These are phyloP conservation scores for Pseudomugil tenellus DNA, from an alignment of 2,797 vertebrate species.

Conservation along the genomic window DNA sequence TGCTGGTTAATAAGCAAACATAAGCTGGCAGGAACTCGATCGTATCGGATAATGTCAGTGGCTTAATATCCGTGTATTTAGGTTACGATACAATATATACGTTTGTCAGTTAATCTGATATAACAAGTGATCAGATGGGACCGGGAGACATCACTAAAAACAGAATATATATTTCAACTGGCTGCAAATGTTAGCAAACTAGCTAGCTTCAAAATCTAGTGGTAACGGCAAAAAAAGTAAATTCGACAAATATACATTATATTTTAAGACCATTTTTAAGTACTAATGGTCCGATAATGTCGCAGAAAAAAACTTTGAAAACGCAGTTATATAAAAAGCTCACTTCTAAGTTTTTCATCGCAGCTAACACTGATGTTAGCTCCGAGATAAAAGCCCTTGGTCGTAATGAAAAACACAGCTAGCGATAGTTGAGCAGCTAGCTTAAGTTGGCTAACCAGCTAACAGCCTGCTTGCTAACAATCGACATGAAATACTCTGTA, in stretches of 20 bases:
- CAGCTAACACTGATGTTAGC: conserved; percentile 41
- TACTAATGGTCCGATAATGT: conserved; percentile 7
- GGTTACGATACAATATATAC: neutral
- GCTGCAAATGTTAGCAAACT: conserved; percentile 43
- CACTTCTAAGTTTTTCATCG: conserved; percentile 1
- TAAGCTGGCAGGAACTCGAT: conserved; percentile 1
- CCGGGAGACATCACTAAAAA: conserved; percentile 33
- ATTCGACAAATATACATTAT: conserved; percentile 17
- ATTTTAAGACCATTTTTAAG: conserved; percentile 15
- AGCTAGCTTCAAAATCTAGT: conserved; percentile 44
- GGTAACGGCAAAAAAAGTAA: conserved; percentile 37
- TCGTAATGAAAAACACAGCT: conserved; percentile 75
- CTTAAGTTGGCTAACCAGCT: conserved; percentile 55
- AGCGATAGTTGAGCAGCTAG: conserved; percentile 65
- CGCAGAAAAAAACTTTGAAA: neutral
- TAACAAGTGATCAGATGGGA: conserved; percentile 3
- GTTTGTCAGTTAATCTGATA: neutral
- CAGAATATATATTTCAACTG: conserved; percentile 3
- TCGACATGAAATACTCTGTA: conserved; percentile 46
- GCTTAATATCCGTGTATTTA: neutral
- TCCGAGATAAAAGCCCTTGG: conserved; percentile 59
- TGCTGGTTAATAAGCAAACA: conserved; percentile 28
- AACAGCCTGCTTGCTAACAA: conserved; percentile 60
- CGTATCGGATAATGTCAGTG: neutral
- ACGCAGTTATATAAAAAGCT: conserved; percentile 2